Percentiles rank a stretch among this genome's conserved stretches.
Evolutionary conservation across 2,888 invertebrate genomes (phyloP).

Genomic region (Drosophila helvetica): DNA sequence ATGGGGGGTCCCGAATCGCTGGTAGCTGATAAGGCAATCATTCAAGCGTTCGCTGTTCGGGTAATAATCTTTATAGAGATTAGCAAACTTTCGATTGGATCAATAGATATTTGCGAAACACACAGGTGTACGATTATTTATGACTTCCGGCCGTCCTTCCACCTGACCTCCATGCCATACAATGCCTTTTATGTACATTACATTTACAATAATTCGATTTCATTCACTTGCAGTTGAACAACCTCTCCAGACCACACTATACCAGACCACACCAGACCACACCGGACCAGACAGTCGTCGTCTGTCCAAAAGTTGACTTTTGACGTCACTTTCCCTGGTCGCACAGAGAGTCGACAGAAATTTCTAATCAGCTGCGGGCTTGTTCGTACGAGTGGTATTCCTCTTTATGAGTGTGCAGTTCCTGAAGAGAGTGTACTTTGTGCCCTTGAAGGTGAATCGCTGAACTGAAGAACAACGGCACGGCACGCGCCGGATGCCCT

Average conservation of each 20-base stretch:
- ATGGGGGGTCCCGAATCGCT: neutral
- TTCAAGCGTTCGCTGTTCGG: neutral
- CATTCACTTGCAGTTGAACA: conserved; percentile 13
- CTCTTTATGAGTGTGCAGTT: conserved; percentile 40
- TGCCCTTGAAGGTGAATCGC: conserved; percentile 13
- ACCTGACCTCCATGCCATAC: neutral
- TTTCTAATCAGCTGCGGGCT: conserved; percentile 38
- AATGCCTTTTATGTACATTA: neutral
- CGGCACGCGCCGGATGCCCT: neutral
- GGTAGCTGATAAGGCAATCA: neutral
- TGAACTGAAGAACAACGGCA: neutral
- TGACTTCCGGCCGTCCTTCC: neutral
- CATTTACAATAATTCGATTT: neutral
- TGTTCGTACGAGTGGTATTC: conserved; percentile 20
- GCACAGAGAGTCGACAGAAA: neutral
- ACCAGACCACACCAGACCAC: neutral
- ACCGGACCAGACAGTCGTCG: neutral
- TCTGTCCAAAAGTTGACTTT: conserved; percentile 30
- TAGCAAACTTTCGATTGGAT: neutral
- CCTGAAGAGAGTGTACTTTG: conserved; percentile 27
- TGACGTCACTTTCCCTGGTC: conserved; percentile 45
- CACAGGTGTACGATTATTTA: neutral
- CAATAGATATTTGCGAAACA: neutral
- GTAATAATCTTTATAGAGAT: neutral
- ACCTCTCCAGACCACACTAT: neutral